Evolutionary conservation across 2,888 invertebrate genomes (phyloP).

Genomic region (Parapristionchus giblindavisi): DNA sequence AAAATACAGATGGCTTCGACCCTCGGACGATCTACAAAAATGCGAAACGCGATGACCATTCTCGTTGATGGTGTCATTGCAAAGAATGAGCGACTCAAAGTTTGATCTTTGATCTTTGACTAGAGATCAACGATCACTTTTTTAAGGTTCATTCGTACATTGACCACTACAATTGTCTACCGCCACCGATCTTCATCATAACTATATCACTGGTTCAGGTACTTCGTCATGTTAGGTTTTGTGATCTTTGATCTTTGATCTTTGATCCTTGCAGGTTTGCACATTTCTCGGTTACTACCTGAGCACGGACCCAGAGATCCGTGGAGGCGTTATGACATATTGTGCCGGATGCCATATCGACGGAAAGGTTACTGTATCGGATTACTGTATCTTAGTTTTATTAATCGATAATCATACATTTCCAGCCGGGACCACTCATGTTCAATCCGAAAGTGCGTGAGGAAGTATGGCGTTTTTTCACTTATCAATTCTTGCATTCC

Average conservation of each 20-base stretch:
- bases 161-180: conserved; percentile 79
- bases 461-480: conserved; percentile 90
- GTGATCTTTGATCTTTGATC: too few species aligned
- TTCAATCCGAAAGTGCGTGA: conserved; percentile 86
- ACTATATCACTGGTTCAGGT: conserved; percentile 81
- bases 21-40: background rate
- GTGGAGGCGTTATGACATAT: conserved; percentile 71
- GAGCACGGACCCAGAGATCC: conserved; percentile 53
- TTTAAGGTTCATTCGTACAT: conserved; percentile 54
- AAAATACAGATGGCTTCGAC: conserved; percentile 38
- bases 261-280: conserved; percentile 70
- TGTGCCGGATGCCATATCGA: conserved; percentile 80
- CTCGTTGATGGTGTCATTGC: conserved; percentile 34
- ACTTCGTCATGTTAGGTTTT: too few species aligned
- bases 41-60: conserved; percentile 8
- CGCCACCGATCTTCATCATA: conserved; percentile 89
- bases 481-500: conserved; percentile 77
- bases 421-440: conserved; percentile 75
- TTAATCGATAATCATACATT: too few species aligned
- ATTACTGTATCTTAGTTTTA: too few species aligned
- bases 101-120: conserved; percentile 23
- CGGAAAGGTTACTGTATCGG: too few species aligned
- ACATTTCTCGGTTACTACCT: conserved; percentile 74
- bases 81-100: conserved; percentile 23
- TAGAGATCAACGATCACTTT: too few species aligned